phyloP scores from a whole-genome alignment of 1,140 invertebrate genomes.

The Pomacea maculata region DNA sequence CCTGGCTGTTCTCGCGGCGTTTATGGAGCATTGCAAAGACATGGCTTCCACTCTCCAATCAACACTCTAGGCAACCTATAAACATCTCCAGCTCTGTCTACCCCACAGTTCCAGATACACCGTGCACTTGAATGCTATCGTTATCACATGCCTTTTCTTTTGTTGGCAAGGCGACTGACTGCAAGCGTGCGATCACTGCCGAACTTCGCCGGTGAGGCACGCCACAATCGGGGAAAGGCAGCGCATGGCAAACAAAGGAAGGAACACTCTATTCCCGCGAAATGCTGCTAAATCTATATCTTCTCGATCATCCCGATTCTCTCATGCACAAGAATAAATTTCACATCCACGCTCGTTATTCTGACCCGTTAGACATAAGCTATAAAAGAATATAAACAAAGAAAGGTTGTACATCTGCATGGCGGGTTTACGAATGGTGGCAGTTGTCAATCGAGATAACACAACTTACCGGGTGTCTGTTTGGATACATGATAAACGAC shows the following conservation, averaged over 20 bases:
- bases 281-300: background rate
- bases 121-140: background rate
- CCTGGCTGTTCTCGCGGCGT: background rate
- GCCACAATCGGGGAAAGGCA: too few species aligned
- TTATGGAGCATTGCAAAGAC: background rate
- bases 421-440: constrained; percentile 9
- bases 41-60: background rate
- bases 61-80: constrained; percentile 3
- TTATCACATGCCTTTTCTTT: constrained; percentile 1
- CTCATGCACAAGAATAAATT: background rate
- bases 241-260: constrained; percentile 15
- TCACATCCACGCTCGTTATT: too few species aligned
- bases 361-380: too few species aligned
- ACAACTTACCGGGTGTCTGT: constrained; percentile 64
- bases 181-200: too few species aligned
- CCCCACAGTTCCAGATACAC: background rate
- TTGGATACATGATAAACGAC: constrained; percentile 61
- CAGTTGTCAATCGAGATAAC: background rate
- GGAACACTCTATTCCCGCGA: background rate
- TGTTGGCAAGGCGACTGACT: background rate
- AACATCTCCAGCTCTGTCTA: background rate
- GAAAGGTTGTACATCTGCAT: constrained; percentile 7
- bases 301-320: background rate
- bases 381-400: constrained; percentile 11
- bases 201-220: too few species aligned